Percentiles rank a stretch among this genome's conserved stretches.
phyloP scores from a whole-genome alignment of 1,140 invertebrate genomes.

The Listronotus bonariensis region DNA sequence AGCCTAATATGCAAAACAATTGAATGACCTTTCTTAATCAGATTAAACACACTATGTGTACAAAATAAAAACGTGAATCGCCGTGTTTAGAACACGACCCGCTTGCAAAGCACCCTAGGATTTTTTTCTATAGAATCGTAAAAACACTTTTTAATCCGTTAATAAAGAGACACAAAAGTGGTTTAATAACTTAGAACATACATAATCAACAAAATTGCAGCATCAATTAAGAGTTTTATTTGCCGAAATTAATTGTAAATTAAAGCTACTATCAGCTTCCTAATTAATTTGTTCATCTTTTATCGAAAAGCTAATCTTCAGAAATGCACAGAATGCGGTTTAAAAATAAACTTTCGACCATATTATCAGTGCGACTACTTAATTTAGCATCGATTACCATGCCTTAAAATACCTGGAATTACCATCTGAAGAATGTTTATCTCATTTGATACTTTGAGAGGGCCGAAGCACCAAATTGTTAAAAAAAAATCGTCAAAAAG shows the following conservation, averaged over 20 bases:
- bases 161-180: too few relatives aligned
- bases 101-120: too few relatives aligned
- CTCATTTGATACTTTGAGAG: conserved; percentile 23
- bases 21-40: too few relatives aligned
- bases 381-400: conserved; percentile 32
- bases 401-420: conserved; percentile 20
- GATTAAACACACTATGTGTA: too few relatives aligned
- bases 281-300: conserved; percentile 31
- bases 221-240: conserved; percentile 19
- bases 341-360: conserved; percentile 23
- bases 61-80: too few relatives aligned
- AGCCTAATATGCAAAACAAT: too few relatives aligned
- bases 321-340: conserved; percentile 27
- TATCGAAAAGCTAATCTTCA: conserved; percentile 23
- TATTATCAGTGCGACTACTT: conserved; percentile 29
- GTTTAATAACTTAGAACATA: too few relatives aligned
- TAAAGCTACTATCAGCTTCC: background rate
- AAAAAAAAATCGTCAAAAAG: too few relatives aligned
- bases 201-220: too few relatives aligned
- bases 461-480: conserved; percentile 21
- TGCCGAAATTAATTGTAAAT: conserved; percentile 17
- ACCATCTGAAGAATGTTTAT: conserved; percentile 21
- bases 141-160: too few relatives aligned
- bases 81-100: too few relatives aligned
- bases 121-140: too few relatives aligned